phyloP scores from a whole-genome alignment of 2,113 vertebrate species.

The Actenoides hombroni region DNA sequence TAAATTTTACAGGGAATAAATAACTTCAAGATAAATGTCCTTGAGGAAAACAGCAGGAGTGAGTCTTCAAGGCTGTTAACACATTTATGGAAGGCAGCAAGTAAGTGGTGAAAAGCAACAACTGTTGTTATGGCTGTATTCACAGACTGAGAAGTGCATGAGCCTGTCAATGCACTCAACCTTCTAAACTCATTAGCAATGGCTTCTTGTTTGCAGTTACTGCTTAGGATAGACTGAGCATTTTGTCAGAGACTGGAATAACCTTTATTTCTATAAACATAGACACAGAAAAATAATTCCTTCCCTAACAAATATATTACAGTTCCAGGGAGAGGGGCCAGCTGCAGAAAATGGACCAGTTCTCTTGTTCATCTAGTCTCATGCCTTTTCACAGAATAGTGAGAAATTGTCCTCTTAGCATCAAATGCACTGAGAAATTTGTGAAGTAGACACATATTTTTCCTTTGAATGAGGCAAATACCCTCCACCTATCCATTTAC shows the following conservation, averaged over 20 bases:
- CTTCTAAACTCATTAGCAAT: not conserved
- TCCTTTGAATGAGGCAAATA: not conserved
- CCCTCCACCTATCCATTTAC: not conserved
- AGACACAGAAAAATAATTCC: not conserved
- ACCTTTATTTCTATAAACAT: not conserved
- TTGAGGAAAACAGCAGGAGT: not conserved
- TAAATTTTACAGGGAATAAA: not conserved
- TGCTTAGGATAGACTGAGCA: not conserved
- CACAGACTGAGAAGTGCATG: not conserved
- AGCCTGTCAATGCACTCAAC: not conserved
- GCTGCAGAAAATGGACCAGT: not conserved
- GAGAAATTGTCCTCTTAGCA: not conserved
- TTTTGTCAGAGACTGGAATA: not conserved
- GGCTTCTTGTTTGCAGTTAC: not conserved
- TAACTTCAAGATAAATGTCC: not conserved
- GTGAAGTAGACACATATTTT: not conserved
- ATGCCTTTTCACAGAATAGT: not conserved
- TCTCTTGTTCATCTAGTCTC: not conserved
- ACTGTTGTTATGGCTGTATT: not conserved
- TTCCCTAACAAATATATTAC: not conserved
- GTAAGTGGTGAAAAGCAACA: not conserved
- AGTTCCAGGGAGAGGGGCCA: accelerated
- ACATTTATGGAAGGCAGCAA: not conserved
- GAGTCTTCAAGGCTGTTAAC: not conserved
- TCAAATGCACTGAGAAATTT: not conserved